Percentiles rank a stretch among this genome's conserved stretches.
Evolutionary conservation across 2,113 vertebrate genomes (phyloP).

Genomic region (Nicator chloris): DNA sequence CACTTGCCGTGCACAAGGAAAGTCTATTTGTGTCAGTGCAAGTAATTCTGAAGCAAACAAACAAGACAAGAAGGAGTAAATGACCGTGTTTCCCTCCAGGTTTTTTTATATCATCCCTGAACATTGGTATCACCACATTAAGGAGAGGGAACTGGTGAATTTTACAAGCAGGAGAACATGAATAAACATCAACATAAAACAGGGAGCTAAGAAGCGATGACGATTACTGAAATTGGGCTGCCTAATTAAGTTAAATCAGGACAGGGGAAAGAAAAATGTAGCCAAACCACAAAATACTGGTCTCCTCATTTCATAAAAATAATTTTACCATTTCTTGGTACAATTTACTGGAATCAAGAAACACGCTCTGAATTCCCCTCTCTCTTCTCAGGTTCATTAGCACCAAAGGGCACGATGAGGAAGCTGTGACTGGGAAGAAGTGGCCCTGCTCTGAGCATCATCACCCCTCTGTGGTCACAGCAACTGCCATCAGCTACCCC

Average conservation of each 20-base stretch:
- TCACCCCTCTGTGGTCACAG: background rate
- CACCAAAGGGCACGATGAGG: background rate
- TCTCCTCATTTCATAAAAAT: background rate
- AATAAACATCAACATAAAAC: slow-evolving; percentile 17
- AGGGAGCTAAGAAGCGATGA: background rate
- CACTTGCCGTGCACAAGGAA: background rate
- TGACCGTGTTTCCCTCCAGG: background rate
- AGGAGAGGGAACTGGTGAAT: background rate
- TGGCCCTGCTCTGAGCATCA: background rate
- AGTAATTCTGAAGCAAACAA: slow-evolving; percentile 25
- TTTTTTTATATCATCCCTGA: background rate
- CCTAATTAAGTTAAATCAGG: background rate
- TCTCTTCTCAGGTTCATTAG: background rate
- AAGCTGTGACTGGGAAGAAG: background rate
- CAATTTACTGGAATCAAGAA: slow-evolving; percentile 3
- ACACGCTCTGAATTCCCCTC: background rate
- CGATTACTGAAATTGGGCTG: background rate
- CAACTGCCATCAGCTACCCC: background rate
- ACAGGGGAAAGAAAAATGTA: fast-evolving
- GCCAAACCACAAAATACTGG: background rate
- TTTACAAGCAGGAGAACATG: background rate
- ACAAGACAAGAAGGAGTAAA: background rate
- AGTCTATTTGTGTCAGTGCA: slow-evolving; percentile 20
- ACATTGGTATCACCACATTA: background rate
- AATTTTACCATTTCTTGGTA: background rate